Evolutionary conservation across 2,797 vertebrate genomes (phyloP), one percentile per base, ranked within the genome.

Genomic region (Channallabes apus): DNA sequence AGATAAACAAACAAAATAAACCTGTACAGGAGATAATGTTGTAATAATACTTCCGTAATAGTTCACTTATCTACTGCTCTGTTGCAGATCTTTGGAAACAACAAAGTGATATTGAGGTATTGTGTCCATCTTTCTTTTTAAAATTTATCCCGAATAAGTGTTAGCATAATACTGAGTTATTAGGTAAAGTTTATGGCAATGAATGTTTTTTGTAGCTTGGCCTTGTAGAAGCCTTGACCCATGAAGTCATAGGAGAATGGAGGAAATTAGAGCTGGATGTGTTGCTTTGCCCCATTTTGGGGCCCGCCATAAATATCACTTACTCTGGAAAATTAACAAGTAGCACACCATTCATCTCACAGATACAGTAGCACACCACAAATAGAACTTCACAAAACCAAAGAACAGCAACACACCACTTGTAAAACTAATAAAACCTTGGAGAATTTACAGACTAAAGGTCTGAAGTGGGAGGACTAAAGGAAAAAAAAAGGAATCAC

Each of bases 221-320:
- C 6, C 82, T 73, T 61, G 32, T 84, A 97, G 98, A 92, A 95
- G 18, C 98, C 96, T 89, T n/a, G n/a, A 92, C 93, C n/a, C 24
- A 86, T 0, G 93, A 96, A 9, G 95, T 96, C 6, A 92, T 95
- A 0, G 83, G 90, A 2, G 93, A 97, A 71, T 99, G 98, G 98
- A 96, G 89, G 68, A 93, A 90, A 9, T 91, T 93, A 90, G 92
- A 96, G 29, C 91, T 99, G 29, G 98, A 99, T 0, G 97, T 97
- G 69, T 88, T 99, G 90, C 94, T 99, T 24, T 97, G 96, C 11
- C 97, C 98, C 0, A 89, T 95, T 87, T 73, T 96, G 41, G 94
- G 96, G 85, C 97, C 98, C 0, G 98, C 98, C 77, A 91, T 90
- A 22, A 90, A 96, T 90, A 89, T 95, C 0, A 89, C 90, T 0